Conservation (phyloP, 1,140 invertebrate genomes). For the Neotoxoptera formosana region DNA sequence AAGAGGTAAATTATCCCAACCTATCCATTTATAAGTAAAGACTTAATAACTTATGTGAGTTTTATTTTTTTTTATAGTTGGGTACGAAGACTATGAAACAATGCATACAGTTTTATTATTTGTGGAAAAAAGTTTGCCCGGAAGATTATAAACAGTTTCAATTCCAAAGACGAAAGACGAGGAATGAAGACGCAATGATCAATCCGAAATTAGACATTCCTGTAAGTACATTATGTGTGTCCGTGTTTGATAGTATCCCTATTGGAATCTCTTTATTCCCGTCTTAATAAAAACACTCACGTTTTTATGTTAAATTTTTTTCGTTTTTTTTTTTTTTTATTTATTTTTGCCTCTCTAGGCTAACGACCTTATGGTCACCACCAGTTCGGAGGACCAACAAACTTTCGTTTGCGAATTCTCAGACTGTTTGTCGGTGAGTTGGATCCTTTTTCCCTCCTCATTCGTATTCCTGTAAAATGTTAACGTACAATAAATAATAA, state of each 20-base stretch:
- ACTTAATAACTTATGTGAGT: neutral
- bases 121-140: slow-evolving; percentile 96
- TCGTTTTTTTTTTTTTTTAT: neutral
- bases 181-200: slow-evolving; percentile 59
- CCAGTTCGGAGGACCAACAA: slow-evolving; percentile 64
- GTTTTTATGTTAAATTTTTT: neutral
- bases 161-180: slow-evolving; percentile 65
- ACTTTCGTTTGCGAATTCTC: slow-evolving; percentile 72
- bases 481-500: slow-evolving; percentile 39
- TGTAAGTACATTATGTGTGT: slow-evolving; percentile 58
- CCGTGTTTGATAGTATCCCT: neutral
- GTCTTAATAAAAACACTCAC: neutral
- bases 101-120: slow-evolving; percentile 97
- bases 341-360: slow-evolving; percentile 42
- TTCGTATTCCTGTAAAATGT: slow-evolving; percentile 2
- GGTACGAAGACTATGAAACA: slow-evolving; percentile 89
- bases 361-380: slow-evolving; percentile 62
- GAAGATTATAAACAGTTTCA: slow-evolving; percentile 80
- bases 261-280: slow-evolving; percentile 38
- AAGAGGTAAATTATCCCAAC: slow-evolving; percentile 71
- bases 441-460: slow-evolving; percentile 49
- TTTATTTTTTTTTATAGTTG: slow-evolving; percentile 68
- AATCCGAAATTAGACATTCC: slow-evolving; percentile 64
- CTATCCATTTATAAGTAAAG: neutral
- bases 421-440: slow-evolving; percentile 74